Conservation (phyloP, 2,888 invertebrate species). For the Diloba caeruleocephala region DNA sequence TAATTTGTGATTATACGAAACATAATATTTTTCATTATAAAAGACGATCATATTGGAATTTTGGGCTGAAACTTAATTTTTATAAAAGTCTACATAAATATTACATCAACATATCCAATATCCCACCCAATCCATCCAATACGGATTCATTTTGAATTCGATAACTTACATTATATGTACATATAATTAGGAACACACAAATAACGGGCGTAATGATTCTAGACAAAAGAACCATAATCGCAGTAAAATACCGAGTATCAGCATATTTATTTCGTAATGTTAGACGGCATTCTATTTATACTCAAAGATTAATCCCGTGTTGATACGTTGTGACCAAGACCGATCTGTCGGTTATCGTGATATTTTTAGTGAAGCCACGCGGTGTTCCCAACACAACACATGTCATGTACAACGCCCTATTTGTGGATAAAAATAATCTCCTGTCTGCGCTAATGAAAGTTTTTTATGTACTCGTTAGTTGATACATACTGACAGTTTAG, state of each 20-base stretch:
- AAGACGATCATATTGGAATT: no score
- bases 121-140: no score
- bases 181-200: no score
- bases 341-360: slow-evolving; percentile 44
- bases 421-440: slow-evolving; percentile 49
- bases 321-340: slow-evolving; percentile 41
- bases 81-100: not conserved
- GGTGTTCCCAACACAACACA: slow-evolving; percentile 27
- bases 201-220: no score
- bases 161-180: no score
- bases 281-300: slow-evolving; percentile 34
- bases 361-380: slow-evolving; percentile 51
- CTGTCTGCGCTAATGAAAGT: slow-evolving; percentile 44
- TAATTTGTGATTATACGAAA: no score
- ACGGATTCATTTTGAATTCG: no score
- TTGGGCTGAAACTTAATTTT: no score
- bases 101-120: no score
- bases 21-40: no score
- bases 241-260: no score
- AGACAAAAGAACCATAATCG: no score
- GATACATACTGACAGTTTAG: slow-evolving; percentile 25
- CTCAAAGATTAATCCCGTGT: slow-evolving; percentile 35
- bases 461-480: slow-evolving; percentile 42
- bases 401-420: slow-evolving; percentile 43
- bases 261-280: slow-evolving; percentile 26